Conservation (phyloP, 2,113 vertebrate genomes). For the Hystrix brachyura region DNA sequence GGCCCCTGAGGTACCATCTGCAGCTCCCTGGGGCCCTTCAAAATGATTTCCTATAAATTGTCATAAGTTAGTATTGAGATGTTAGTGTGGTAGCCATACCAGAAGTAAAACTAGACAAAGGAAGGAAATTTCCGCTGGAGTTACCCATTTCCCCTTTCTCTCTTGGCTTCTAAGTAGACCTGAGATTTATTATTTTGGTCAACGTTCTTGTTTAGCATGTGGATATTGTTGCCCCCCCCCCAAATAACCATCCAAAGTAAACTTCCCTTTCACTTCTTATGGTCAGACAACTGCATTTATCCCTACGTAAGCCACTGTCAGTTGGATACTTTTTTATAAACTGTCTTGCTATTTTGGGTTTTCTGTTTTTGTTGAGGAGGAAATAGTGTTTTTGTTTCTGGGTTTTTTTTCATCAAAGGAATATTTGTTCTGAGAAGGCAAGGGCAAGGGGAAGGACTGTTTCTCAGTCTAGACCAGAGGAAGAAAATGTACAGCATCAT, state of each 20-base stretch:
- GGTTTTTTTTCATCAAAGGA: conserved; percentile 69
- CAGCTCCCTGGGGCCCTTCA: conserved; percentile 60
- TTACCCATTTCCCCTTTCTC: conserved; percentile 14
- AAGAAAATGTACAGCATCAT: background rate
- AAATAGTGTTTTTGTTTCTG: conserved; percentile 74
- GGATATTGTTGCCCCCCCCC: background rate
- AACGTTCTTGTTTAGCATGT: conserved; percentile 1
- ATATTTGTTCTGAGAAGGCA: conserved; percentile 61
- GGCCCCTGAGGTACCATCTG: conserved; percentile 64
- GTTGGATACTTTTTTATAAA: conserved; percentile 67
- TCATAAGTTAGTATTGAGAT: conserved; percentile 36
- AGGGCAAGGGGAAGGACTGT: background rate
- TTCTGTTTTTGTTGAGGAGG: conserved; percentile 70
- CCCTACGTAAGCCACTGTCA: conserved; percentile 54
- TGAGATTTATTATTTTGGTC: conserved; percentile 26
- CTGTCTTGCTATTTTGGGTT: conserved; percentile 66
- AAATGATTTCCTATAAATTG: conserved; percentile 66
- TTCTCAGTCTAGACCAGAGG: conserved; percentile 57
- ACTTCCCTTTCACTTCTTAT: conserved; percentile 57
- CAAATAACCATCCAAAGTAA: conserved; percentile 41
- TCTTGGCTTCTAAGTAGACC: conserved; percentile 23
- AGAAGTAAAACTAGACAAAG: conserved; percentile 64
- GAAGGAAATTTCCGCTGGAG: conserved; percentile 73
- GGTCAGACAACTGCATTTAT: background rate
- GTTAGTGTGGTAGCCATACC: conserved; percentile 45